Conservation (phyloP, 2,797 vertebrate species). For the Nyctibius grandis region DNA sequence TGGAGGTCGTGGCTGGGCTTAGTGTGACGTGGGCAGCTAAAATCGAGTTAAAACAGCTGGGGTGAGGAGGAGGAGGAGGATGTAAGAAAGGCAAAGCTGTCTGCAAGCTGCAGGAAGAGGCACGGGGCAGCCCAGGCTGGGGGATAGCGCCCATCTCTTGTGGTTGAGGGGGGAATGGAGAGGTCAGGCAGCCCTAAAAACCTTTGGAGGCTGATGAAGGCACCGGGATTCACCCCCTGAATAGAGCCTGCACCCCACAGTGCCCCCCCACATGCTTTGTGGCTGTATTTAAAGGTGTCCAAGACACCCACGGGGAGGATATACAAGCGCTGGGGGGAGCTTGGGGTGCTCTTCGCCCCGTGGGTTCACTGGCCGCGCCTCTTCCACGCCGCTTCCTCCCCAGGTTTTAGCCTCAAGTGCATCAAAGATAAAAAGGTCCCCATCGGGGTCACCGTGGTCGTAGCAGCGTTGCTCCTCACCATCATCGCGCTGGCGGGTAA, state of each 20-base stretch:
- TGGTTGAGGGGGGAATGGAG: not conserved
- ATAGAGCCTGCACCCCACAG: not conserved
- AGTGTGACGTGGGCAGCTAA: accelerated
- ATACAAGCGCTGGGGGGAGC: too few relatives aligned
- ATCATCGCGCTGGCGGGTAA: not conserved
- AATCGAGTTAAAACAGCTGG: not conserved
- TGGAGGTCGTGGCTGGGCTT: accelerated
- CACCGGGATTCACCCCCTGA: not conserved
- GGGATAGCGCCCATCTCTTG: not conserved
- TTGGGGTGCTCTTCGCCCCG: not conserved
- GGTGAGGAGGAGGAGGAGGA: not conserved
- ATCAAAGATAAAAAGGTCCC: not conserved
- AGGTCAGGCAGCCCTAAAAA: not conserved
- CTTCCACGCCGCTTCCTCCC: accelerated
- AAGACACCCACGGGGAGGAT: not conserved
- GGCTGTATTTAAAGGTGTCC: not conserved
- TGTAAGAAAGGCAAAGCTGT: too few relatives aligned
- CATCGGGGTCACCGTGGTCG: not conserved
- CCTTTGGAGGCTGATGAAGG: too few relatives aligned
- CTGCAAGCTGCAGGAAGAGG: not conserved
- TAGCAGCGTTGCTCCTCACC: not conserved
- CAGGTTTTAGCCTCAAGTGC: not conserved
- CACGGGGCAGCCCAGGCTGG: not conserved
- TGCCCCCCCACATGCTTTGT: accelerated
- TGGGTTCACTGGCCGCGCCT: not conserved